Conservation (phyloP, 1,140 invertebrate species). For the Aplysia californica region DNA sequence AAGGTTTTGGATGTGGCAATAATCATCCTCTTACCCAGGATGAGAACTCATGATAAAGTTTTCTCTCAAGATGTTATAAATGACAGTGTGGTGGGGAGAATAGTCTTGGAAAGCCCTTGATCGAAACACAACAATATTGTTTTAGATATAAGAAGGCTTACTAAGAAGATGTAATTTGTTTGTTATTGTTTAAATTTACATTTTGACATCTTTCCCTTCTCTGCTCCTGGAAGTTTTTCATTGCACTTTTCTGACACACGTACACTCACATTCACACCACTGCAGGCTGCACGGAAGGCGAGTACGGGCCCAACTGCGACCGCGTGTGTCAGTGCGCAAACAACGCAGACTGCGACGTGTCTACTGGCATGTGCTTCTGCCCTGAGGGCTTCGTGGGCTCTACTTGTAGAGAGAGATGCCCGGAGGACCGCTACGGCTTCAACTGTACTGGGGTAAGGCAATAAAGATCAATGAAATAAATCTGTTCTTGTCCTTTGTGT, state of each 20-base stretch:
- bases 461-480: too few relatives aligned
- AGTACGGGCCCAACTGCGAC: conserved; percentile 55
- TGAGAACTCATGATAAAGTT: too few relatives aligned
- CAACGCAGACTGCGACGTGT: conserved; percentile 67
- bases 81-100: too few relatives aligned
- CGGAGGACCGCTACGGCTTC: conserved; percentile 49
- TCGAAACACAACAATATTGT: background rate
- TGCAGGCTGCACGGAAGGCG: conserved; percentile 50
- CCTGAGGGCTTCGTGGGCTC: conserved; percentile 50
- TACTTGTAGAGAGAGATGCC: conserved; percentile 49
- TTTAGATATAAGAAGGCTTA: background rate
- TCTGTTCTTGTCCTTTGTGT: too few relatives aligned
- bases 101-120: background rate
- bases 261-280: background rate
- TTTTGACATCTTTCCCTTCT: too few relatives aligned
- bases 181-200: too few relatives aligned
- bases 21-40: too few relatives aligned
- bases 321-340: conserved; percentile 59
- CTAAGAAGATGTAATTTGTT: too few relatives aligned
- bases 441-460: conserved; percentile 47
- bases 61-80: too few relatives aligned
- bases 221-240: too few relatives aligned
- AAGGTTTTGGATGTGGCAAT: too few relatives aligned
- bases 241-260: background rate
- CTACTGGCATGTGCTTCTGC: conserved; percentile 50